Conservation (phyloP, 2,797 vertebrate genomes). For the Tympanoctomys barrerae region DNA sequence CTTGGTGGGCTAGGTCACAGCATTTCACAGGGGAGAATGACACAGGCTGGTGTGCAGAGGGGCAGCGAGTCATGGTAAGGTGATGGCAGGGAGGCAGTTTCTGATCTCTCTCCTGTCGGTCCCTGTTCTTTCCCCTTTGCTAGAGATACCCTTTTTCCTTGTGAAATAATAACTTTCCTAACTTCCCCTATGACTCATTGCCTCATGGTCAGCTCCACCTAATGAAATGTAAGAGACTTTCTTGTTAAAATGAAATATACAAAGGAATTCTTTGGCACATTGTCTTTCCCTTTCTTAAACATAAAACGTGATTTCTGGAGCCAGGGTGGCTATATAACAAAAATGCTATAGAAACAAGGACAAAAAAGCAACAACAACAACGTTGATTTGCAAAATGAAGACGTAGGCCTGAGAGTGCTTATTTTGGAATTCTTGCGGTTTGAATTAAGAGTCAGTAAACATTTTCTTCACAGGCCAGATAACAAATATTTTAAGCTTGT, state of each 20-base stretch:
- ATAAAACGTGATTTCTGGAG: constrained; percentile 5
- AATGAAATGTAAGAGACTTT: neutral
- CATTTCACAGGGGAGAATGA: neutral
- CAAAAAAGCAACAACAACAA: neutral
- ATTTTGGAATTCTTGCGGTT: neutral
- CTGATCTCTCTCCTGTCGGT: neutral
- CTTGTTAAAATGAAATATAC: neutral
- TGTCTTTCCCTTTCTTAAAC: neutral
- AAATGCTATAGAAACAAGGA: too few relatives aligned
- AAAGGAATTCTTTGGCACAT: neutral
- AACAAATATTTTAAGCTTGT: neutral
- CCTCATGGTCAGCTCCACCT: neutral
- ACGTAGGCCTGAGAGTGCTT: neutral
- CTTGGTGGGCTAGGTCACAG: too few relatives aligned
- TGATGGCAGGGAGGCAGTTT: neutral
- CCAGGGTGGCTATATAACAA: neutral
- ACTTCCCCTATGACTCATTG: neutral
- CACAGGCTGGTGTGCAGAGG: neutral
- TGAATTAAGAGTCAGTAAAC: neutral
- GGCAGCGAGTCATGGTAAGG: neutral
- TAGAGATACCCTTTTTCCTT: neutral
- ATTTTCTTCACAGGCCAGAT: neutral
- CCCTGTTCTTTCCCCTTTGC: neutral
- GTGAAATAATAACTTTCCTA: constrained; percentile 26
- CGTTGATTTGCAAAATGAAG: neutral